phyloP scores from a whole-genome alignment of 2,888 invertebrate species.

The Trimorus sp. region DNA sequence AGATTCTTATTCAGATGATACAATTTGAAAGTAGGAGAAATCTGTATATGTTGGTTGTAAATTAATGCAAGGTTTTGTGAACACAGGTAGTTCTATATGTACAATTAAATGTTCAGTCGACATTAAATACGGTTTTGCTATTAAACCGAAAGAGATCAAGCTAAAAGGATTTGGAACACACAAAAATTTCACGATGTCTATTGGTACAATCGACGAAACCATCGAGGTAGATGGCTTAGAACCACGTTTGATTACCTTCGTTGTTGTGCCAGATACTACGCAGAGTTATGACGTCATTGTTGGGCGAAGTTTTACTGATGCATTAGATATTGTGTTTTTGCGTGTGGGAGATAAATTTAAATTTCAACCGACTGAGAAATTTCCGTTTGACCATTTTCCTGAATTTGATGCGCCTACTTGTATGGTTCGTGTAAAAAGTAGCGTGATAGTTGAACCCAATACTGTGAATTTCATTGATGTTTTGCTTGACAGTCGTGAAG shows the following conservation, averaged over 20 bases:
- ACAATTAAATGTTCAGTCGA: conserved; percentile 28
- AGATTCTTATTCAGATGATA: neutral
- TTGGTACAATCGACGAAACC: conserved; percentile 26
- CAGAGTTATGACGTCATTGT: conserved; percentile 45
- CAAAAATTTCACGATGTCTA: conserved; percentile 17
- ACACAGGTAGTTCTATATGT: neutral
- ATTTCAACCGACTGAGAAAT: conserved; percentile 19
- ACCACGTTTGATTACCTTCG: conserved; percentile 20
- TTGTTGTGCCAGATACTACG: conserved; percentile 42
- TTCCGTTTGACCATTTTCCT: conserved; percentile 24
- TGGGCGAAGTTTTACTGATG: conserved; percentile 43
- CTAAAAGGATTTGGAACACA: conserved; percentile 40
- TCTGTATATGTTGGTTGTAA: neutral
- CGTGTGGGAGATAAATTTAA: conserved; percentile 8
- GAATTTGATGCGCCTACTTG: neutral
- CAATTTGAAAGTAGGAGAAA: neutral
- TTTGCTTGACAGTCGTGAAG: no score
- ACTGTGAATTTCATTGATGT: conserved; percentile 1
- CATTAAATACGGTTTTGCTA: neutral
- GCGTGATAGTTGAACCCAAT: neutral
- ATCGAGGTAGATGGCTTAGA: conserved; percentile 31
- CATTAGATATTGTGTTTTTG: conserved; percentile 5
- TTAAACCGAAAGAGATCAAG: neutral
- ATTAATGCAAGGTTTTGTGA: neutral
- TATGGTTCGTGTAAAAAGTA: neutral